phyloP scores from a whole-genome alignment of 2,113 vertebrate species.

The Pseudois nayaur region DNA sequence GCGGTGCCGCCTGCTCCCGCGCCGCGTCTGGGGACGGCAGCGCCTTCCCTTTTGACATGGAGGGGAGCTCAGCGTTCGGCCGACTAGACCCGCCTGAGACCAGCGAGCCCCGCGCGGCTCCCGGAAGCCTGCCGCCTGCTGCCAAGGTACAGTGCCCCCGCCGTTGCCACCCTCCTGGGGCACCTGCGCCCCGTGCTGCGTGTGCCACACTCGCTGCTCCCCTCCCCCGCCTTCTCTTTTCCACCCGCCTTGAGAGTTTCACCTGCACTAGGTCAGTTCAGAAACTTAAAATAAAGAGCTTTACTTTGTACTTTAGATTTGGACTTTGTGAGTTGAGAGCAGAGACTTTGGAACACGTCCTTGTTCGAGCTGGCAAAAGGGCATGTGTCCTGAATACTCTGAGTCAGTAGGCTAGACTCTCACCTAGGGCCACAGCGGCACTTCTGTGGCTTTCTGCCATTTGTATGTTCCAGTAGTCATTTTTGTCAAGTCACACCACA shows the following conservation, averaged over 20 bases:
- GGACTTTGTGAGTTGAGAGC: neutral
- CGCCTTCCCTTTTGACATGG: slow-evolving; percentile 79
- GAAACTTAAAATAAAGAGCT: slow-evolving; percentile 40
- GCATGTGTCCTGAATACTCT: neutral
- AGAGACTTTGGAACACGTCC: neutral
- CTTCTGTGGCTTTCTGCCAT: neutral
- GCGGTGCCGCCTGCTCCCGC: slow-evolving; percentile 73
- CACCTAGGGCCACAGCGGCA: neutral
- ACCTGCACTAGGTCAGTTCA: slow-evolving; percentile 31
- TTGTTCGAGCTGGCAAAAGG: neutral
- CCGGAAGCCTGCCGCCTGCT: slow-evolving; percentile 74
- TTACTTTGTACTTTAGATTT: neutral
- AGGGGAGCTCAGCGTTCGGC: slow-evolving; percentile 82
- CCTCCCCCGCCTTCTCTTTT: too few relatives aligned
- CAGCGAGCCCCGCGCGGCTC: slow-evolving; percentile 73
- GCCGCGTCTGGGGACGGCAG: slow-evolving; percentile 68
- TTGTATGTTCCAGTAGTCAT: neutral
- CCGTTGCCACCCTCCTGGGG: slow-evolving; percentile 43
- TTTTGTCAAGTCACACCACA: neutral
- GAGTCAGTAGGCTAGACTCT: neutral
- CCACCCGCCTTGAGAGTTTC: neutral
- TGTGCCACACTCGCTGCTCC: neutral
- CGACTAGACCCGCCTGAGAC: slow-evolving; percentile 74
- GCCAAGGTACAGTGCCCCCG: slow-evolving; percentile 80
- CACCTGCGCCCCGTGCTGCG: slow-evolving; percentile 52